Evolutionary conservation across 1,140 invertebrate species (phyloP), one percentile per base, ranked within the genome.

Genomic region (Nebria ingens): DNA sequence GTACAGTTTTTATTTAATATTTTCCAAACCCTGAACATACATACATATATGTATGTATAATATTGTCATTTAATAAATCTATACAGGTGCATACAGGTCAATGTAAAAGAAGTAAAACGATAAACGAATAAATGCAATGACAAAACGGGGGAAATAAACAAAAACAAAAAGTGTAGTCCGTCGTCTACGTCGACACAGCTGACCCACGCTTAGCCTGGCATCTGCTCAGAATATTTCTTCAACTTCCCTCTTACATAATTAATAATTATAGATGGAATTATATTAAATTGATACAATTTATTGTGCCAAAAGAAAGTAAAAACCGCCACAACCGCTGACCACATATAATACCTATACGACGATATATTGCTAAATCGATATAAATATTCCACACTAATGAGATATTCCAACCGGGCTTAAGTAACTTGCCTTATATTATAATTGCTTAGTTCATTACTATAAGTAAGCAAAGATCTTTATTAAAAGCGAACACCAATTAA

Each of bases 371-470:
- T n/a, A n/a, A n/a, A n/a, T n/a, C n/a, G n/a, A n/a, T n/a, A 45
- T 45, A 45, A 45, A 45, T 45, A 45, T 45, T 17, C 40, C 4
- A 17, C 3, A 12, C 40, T 45, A 45, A 45, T 45, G 40, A 45
- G 40, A 4, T 12, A 9, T 4, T n/a, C 6, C 25, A 45, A 11
- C 17, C 17, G 40, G 4, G 40, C 17, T 9, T 17, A 11, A 17
- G 9, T 45, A 45, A 17, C 9, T n/a, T 6, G 15, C 6, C 17
- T n/a, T n/a, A n/a, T 45, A 45, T 17, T 45, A 45, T 45, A 45
- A 45, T 45, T 45, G 40, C 40, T 45, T 45, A 45, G 40, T 45
- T 45, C 40, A 45, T 45, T 45, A 45, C 40, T 45, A 45, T n/a
- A n/a, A n/a, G 17, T 3, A 12, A 12, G 40, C 40, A 45, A n/a